Base-by-base conservation (phyloP, 2,888 invertebrate species). In the Brassicogethes aeneus region DNA sequence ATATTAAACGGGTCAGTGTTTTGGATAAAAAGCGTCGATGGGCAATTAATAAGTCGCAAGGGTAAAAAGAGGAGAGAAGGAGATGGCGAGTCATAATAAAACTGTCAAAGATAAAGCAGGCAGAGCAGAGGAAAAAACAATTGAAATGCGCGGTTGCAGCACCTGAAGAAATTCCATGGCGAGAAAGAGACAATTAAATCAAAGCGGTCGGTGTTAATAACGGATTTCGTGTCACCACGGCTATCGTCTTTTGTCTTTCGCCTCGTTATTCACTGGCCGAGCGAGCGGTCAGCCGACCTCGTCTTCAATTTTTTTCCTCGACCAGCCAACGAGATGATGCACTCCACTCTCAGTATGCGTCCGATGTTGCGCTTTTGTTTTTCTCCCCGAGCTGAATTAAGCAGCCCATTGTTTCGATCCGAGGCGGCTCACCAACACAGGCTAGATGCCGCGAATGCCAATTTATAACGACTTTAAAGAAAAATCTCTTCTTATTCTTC, bases 171-270 rank as follows among this genome's bases (percentile, higher is more conserved):
- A 62, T 61, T 61, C 61, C 59, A 43, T 48, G 48, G 51, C 42
- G 54, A 47, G 52, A 59, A 56, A 51, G 45, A 48, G 56, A 60
- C 63, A 62, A 65, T 63, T 65, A 64, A 63, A 65, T 64, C 64
- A 62, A 62, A 54, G 56, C 56, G 61, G 54, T 57, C 61, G 60
- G 64, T 51, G 56, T 59, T 55, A 55, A 55, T 56, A 56, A 59
- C 52, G 53, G 48, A 53, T 48, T 48, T 44, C 44, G 52, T 56
- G 59, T 57, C 60, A 57, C 60, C 57, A 53, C 44, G 45, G 47
- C 41, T 40, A 44, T 41, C 35, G 29, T 35, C 39, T 44, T 46
- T 47, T 43, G 23, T 16, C 30, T 31, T 29, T 37, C n/a, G 33
- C 44, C 40, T 41, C 43, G 48, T 50, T 50, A 42, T 50, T 49